Conservation (phyloP, 2,888 invertebrate genomes). For the Argyresthia albistria region DNA sequence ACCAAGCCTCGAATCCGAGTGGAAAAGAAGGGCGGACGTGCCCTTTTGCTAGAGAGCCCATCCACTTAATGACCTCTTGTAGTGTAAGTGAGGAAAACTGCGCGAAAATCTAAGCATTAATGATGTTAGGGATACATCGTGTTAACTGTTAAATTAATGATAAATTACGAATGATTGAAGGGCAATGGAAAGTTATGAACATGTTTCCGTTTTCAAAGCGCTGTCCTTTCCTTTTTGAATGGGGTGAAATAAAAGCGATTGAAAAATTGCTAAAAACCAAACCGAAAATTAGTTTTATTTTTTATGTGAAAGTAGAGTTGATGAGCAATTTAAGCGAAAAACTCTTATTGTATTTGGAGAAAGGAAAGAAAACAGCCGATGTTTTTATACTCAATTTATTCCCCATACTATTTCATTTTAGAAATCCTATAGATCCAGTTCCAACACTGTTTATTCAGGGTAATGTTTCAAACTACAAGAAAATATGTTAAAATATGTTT, state of each 20-base stretch:
- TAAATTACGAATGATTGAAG: too few species aligned
- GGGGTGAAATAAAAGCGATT: not conserved
- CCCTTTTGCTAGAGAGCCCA: too few species aligned
- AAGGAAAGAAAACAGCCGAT: not conserved
- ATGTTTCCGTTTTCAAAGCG: not conserved
- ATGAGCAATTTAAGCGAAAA: too few species aligned
- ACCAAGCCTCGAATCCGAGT: too few species aligned
- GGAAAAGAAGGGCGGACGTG: too few species aligned
- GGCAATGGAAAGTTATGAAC: not conserved
- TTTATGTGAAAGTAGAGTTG: not conserved
- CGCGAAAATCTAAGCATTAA: too few species aligned
- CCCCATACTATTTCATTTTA: conserved; percentile 46
- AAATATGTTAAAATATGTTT: not conserved
- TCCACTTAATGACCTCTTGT: too few species aligned
- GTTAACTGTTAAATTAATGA: too few species aligned
- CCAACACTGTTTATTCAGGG: conserved; percentile 37
- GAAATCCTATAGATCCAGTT: conserved; percentile 48
- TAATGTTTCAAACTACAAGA: conserved; percentile 7
- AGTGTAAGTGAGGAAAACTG: too few species aligned
- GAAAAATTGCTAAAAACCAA: not conserved
- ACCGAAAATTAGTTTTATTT: not conserved
- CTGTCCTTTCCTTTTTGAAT: not conserved
- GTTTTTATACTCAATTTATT: conserved; percentile 51
- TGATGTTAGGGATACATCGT: too few species aligned
- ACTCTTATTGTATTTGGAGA: not conserved